Evolutionary conservation across 2,113 vertebrate species (phyloP), one percentile per base, ranked within the genome.

Genomic region (Xiphophorus hellerii): DNA sequence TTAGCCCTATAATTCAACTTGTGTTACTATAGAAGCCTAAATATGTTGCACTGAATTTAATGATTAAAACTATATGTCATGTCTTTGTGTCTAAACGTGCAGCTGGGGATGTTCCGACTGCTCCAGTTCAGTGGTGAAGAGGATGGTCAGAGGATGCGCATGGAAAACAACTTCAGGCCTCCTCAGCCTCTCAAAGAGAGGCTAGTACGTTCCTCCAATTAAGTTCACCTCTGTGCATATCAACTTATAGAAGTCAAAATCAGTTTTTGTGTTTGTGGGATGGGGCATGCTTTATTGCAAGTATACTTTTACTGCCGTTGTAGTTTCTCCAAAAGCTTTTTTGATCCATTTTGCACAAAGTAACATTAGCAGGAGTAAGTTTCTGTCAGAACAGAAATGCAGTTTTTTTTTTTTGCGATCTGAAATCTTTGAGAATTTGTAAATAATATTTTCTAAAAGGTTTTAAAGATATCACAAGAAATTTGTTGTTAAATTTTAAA

Each of bases 161-260:
- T 99, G 98, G 97, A 97, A 83, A 96, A 99, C 91, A 99, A 99
- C 84, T 99, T 96, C 76, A 96, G 98, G 7, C 96, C 97, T 3
- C 96, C 97, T 3, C 98, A 99, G 86, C 97, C 96, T 60, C 94
- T 99, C 66, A 97, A 96, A 65, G 97, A 96, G 54, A 95, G 98
- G 66, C 93, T 93, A 76, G 96, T 99, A 58, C 93, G 93, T 51
- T 95, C 98, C 65, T 99, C 97, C 63, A 94, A 93, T 87, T 95
- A 94, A 91, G 93, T 22, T 39, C 81, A 95, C 76, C 33, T 66
- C 31, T 2, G 48, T 58, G 58, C 39, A 60, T 42, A 17, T 69
- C 27, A 27, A 31, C 39, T n/a, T 39, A 3, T 31, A 65, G 54
- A 72, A n/a, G 15, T 69, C 60, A 62, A 39, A 63, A 1, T 14